Conservation (phyloP, 2,113 vertebrate genomes). For the Pavo muticus region DNA sequence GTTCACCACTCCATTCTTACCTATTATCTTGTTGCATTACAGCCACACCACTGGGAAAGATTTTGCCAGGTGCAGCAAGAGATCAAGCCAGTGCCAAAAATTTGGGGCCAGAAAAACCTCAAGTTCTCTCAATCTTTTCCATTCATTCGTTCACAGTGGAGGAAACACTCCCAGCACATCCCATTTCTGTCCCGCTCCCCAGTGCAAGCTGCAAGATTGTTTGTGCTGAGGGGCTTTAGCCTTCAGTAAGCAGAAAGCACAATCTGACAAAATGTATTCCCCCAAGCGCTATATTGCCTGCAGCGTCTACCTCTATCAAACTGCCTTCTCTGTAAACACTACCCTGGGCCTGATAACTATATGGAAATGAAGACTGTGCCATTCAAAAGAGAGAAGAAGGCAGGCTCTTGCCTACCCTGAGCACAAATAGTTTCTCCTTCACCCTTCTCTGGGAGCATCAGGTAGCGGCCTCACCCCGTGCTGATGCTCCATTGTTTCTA, state of each 20-base stretch:
- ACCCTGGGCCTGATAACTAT: neutral
- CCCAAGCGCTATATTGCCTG: neutral
- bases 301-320: neutral
- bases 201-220: neutral
- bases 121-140: rapidly evolving
- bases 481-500: constrained; percentile 21
- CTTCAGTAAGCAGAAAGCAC: neutral
- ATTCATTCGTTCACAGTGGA: neutral
- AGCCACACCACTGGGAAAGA: neutral
- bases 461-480: neutral
- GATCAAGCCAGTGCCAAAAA: neutral
- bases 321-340: neutral
- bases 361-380: neutral
- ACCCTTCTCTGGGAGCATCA: neutral
- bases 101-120: neutral
- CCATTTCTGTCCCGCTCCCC: neutral
- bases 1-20: neutral
- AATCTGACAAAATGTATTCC: neutral
- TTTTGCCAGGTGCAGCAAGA: neutral
- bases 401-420: neutral
- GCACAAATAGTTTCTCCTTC: neutral
- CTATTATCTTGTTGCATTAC: neutral
- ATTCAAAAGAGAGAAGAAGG: neutral
- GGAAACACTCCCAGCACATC: neutral
- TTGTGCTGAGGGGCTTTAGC: neutral